A percentile compares a stretch with the other conserved stretches of the same genome.
These are phyloP conservation scores for Anser cygnoides DNA, from an alignment of 2,113 vertebrate species.

Conservation along the genomic window DNA sequence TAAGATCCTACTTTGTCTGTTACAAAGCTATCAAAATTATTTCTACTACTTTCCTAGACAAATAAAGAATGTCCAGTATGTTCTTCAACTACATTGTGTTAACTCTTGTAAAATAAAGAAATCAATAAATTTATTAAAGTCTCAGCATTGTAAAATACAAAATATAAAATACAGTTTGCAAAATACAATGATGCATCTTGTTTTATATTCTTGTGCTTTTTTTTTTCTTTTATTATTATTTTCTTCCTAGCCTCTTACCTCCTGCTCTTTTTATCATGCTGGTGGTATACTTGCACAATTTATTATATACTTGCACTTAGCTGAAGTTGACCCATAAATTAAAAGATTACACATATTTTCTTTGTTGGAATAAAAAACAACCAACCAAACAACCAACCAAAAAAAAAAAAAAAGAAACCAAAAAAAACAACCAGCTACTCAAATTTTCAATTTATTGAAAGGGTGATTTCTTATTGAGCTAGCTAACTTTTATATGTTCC, in stretches of 20 bases:
- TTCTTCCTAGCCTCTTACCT: neutral
- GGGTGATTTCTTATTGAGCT: neutral
- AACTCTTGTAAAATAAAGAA: neutral
- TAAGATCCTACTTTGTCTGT: slow-evolving; percentile 33
- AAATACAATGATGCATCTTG: neutral
- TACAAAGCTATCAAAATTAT: slow-evolving; percentile 48
- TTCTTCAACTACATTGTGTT: neutral
- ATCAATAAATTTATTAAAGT: neutral
- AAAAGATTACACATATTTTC: neutral
- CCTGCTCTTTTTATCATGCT: neutral
- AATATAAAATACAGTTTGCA: neutral
- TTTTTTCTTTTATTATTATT: neutral
- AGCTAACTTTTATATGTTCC: neutral
- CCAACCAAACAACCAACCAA: no score
- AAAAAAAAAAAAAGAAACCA: neutral
- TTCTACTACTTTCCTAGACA: neutral
- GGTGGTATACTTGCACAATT: neutral
- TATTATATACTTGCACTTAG: neutral
- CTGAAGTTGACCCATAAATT: neutral
- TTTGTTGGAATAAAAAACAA: neutral
- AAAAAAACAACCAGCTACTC: neutral
- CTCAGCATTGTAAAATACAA: neutral
- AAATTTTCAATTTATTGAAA: neutral
- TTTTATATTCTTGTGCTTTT: neutral
- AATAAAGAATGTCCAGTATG: neutral